phyloP scores from a whole-genome alignment of 2,113 vertebrate species.

The Ginglymostoma cirratum region DNA sequence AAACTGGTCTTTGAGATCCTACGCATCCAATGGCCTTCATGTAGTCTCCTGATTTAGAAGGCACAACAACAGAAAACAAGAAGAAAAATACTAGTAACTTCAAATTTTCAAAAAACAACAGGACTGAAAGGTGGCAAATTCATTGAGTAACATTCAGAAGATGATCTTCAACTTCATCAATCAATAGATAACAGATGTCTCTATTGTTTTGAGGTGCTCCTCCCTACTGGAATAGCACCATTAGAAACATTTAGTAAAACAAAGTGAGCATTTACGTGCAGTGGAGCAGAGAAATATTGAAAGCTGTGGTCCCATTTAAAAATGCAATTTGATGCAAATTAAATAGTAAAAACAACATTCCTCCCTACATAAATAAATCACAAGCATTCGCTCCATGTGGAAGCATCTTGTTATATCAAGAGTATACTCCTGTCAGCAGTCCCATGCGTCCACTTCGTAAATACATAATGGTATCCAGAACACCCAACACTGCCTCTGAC shows the following conservation, averaged over 20 bases:
- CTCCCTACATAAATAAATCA: conserved; percentile 8
- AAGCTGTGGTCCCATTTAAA: not conserved
- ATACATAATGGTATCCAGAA: not conserved
- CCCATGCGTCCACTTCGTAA: not conserved
- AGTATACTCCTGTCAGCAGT: not conserved
- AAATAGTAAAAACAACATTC: not conserved
- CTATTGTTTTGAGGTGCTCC: not conserved
- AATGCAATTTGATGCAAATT: not conserved
- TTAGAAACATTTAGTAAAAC: not conserved
- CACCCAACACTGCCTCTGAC: not conserved
- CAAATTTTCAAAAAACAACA: not conserved
- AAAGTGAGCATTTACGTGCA: not conserved
- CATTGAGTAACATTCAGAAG: not conserved
- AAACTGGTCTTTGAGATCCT: not conserved
- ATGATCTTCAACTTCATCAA: not conserved
- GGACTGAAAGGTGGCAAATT: not conserved
- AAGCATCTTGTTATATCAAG: not conserved
- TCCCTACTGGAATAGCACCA: not conserved
- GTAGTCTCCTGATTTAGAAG: not conserved
- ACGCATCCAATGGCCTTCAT: not conserved
- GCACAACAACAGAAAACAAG: not conserved
- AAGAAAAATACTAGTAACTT: not conserved
- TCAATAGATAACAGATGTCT: not conserved
- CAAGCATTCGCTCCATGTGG: not conserved
- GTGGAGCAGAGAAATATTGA: not conserved